Evolutionary conservation across 64 coral and sea anemone species (phyloP).

Genomic region (Acropora yongei): DNA sequence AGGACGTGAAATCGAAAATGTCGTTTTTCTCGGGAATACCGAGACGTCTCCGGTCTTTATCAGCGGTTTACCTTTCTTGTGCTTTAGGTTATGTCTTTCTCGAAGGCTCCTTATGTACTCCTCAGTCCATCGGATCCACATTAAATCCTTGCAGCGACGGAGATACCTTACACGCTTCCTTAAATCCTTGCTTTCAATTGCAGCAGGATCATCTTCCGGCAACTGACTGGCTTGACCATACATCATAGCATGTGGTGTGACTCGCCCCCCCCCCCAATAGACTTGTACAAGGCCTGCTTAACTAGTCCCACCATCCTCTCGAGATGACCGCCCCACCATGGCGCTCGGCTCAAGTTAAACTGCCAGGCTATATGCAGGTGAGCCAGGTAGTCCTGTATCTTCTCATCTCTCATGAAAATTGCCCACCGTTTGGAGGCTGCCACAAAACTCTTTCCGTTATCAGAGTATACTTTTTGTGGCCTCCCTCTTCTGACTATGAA

Average conservation of each 20-base stretch:
- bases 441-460: constrained; percentile 19
- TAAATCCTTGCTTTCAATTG: neutral
- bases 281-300: constrained; percentile 20
- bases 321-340: neutral
- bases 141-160: neutral
- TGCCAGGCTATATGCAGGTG: neutral
- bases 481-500: constrained; percentile 21
- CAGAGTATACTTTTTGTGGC: neutral
- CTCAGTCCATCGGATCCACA: neutral
- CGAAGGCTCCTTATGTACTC: neutral
- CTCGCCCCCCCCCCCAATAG: neutral
- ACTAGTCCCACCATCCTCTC: constrained; percentile 24
- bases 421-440: constrained; percentile 5
- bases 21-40: too few species aligned
- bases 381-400: neutral
- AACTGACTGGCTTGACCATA: constrained; percentile 1
- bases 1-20: too few species aligned
- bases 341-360: constrained; percentile 23
- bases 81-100: too few species aligned
- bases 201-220: neutral
- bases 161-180: constrained; percentile 17
- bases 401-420: neutral
- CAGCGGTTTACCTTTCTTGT: too few species aligned
- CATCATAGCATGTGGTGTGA: neutral
- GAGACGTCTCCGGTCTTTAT: too few species aligned